A percentile compares a stretch with the other conserved stretches of the same genome.
phyloP scores from a whole-genome alignment of 2,888 invertebrate genomes.

The Timandra comae region DNA sequence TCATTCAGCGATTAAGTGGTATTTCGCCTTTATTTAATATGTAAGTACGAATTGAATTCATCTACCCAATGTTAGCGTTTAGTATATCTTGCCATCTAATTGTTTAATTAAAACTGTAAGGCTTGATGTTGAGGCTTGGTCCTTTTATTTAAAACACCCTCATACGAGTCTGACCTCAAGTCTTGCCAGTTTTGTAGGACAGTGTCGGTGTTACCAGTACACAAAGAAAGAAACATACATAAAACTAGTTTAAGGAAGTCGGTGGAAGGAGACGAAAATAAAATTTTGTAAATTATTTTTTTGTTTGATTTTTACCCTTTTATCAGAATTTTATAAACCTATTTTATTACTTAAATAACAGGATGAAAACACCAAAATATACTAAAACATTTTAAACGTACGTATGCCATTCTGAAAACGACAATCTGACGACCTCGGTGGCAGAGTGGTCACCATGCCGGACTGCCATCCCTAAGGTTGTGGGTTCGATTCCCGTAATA shows the following conservation, averaged over 20 bases:
- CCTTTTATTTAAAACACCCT: conserved; percentile 3
- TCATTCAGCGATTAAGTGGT: too few relatives aligned
- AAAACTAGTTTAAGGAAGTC: conserved; percentile 65
- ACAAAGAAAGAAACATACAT: conserved; percentile 57
- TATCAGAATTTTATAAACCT: too few relatives aligned
- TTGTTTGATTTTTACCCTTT: conserved; percentile 54
- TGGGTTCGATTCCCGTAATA: too few relatives aligned
- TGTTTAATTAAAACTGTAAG: conserved; percentile 46
- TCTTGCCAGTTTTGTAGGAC: conserved; percentile 45
- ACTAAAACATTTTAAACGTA: too few relatives aligned
- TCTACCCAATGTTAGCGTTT: conserved; percentile 70
- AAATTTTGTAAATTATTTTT: conserved; percentile 68
- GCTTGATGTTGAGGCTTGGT: conserved; percentile 27
- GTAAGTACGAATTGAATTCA: conserved; percentile 20
- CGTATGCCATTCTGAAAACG: too few relatives aligned
- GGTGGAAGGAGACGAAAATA: conserved; percentile 64
- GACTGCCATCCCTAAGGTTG: too few relatives aligned
- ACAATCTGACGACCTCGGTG: too few relatives aligned
- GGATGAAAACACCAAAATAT: too few relatives aligned
- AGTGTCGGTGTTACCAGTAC: conserved; percentile 73
- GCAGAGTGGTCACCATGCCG: too few relatives aligned
- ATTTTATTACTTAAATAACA: too few relatives aligned
- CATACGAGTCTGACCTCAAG: conserved; percentile 28
- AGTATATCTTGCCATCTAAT: conserved; percentile 69
- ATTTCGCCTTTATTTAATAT: too few relatives aligned